These are phyloP conservation scores for Drosophila nannoptera DNA, from an alignment of 1,140 invertebrate species.

Conservation along the genomic window DNA sequence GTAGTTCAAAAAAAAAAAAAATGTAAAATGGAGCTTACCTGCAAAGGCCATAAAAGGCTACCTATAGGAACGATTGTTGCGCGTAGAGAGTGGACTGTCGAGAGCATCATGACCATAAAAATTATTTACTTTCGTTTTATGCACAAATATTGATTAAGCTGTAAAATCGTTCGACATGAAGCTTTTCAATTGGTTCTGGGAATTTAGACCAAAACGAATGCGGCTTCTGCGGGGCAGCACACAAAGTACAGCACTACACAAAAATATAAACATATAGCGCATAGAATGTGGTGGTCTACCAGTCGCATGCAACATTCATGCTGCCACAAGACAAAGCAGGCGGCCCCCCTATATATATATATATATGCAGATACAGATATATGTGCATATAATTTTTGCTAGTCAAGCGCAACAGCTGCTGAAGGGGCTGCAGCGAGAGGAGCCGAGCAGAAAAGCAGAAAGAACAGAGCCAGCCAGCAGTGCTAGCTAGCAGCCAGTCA, in stretches of 20 bases:
- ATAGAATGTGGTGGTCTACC: constrained; percentile 54
- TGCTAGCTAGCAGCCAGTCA: constrained; percentile 45
- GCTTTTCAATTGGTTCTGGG: constrained; percentile 49
- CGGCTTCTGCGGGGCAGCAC: constrained; percentile 13
- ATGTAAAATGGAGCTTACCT: constrained; percentile 70
- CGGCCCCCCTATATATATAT: constrained; percentile 15
- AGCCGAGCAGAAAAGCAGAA: constrained; percentile 1
- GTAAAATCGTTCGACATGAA: constrained; percentile 60
- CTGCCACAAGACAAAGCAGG: constrained; percentile 40
- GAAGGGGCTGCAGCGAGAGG: not conserved
- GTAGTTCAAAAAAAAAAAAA: constrained; percentile 47
- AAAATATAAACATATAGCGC: constrained; percentile 51
- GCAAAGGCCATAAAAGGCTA: constrained; percentile 58
- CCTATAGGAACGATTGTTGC: not conserved
- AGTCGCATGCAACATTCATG: constrained; percentile 45
- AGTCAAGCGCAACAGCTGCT: constrained; percentile 34
- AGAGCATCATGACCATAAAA: constrained; percentile 28
- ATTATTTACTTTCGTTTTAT: constrained; percentile 62
- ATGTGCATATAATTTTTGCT: constrained; percentile 42
- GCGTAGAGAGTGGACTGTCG: constrained; percentile 5
- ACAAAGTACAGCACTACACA: constrained; percentile 66
- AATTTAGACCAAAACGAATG: constrained; percentile 9
- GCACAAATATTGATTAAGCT: constrained; percentile 73
- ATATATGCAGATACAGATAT: constrained; percentile 25
- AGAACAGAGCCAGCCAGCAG: constrained; percentile 4